Base-by-base conservation (phyloP, 1,140 invertebrate genomes). In the Cardiocondyla obscurior region DNA sequence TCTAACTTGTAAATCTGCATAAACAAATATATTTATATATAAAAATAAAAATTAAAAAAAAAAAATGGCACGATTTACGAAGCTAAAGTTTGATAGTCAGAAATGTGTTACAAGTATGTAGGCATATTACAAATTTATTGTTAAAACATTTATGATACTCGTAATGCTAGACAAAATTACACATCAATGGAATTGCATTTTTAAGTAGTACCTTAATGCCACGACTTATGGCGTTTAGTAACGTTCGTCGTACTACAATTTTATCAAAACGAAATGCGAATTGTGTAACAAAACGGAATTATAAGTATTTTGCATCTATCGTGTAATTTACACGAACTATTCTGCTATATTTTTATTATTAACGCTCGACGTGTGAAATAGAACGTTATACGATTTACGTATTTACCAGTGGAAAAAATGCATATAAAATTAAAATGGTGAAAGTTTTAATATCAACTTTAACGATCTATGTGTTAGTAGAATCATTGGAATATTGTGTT, bases 121-220 rank as follows among this genome's bases (percentile, higher is more conserved):
- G 62, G n/a, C 69, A 65, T 53, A 79, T 69, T 69, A 46, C 62
- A 69, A 79, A 67, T 79, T 79, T 79, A 69, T 79, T 53, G 16
- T 79, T 42, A 44, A 79, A 79, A 79, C 62, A 55, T 49, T 79
- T 79, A 67, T 69, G 22, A 79, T 42, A 69, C 62, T 79, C 69
- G 55, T 69, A 33, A 79, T 42, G 55, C 33, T 76, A 79, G 60
- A 67, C 33, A 55, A 69, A 79, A 77, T 77, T 77, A 85, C 72
- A 85, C 46, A 81, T 85, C 36, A 33, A 70, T 86, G 33, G 33
- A 79, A 79, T 83, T 72, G 53, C 62, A 64, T 65, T 55, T 57
- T 70, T 33, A 69, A 83, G 60, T 83, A 86, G 85, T 87, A 81
- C 85, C 85, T 87, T 87, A 86, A 86, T 28, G 39, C 46, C 72